These are phyloP conservation scores for Falco novaeseelandiae DNA, from an alignment of 2,797 vertebrate species.

Conservation along the genomic window DNA sequence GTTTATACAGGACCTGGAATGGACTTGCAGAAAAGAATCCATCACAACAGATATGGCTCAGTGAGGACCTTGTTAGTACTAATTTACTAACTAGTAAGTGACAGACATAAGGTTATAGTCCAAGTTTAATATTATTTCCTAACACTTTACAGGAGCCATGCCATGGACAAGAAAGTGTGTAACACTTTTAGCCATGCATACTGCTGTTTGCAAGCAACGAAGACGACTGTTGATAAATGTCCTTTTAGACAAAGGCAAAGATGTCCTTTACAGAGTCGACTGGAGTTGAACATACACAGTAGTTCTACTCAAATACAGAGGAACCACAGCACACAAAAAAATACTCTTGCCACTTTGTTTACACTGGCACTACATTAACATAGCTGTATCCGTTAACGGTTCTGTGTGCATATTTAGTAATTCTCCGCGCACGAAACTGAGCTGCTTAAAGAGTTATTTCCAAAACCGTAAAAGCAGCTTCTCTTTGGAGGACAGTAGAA, in stretches of 20 bases:
- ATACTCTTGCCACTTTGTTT: neutral
- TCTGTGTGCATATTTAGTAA: neutral
- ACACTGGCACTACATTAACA: neutral
- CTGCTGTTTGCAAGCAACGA: neutral
- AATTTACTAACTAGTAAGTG: neutral
- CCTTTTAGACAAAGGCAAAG: too few relatives aligned
- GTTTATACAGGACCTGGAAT: neutral
- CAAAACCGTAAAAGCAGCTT: neutral
- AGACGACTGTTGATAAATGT: neutral
- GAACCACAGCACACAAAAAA: neutral
- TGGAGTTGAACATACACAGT: neutral
- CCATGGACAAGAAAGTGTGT: fast-evolving
- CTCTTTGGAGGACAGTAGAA: neutral
- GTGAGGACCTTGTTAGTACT: neutral
- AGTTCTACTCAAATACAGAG: neutral
- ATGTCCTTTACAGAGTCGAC: neutral
- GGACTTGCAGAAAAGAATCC: neutral
- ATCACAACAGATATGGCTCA: neutral
- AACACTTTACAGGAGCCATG: neutral
- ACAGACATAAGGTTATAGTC: neutral
- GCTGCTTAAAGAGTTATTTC: neutral
- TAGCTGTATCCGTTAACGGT: neutral
- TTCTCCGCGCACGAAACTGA: neutral
- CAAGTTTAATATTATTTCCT: neutral
- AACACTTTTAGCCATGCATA: neutral